Evolutionary conservation across 1,140 invertebrate species (phyloP), one percentile per base, ranked within the genome.

Genomic region (Calycopis cecrops): DNA sequence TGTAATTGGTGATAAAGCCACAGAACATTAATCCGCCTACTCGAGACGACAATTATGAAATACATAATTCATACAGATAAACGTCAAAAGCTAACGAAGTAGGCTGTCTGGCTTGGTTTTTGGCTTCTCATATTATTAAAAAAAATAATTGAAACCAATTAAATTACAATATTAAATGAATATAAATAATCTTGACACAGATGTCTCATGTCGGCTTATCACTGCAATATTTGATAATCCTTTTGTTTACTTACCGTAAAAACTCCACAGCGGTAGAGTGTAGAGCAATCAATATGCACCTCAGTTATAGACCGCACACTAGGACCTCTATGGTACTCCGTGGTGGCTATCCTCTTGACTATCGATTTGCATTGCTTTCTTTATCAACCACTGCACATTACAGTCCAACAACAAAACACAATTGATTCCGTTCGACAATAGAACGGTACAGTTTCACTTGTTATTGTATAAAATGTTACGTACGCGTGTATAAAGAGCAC

Each of bases 271-370:
- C 70, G 73, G 75, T 65, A 69, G 71, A 60, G 59, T 73, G 60
- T 71, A 64, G 67, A 72, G 69, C 71, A 81, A 84, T 84, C 79
- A 83, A 86, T 86, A 84, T 86, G 76, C 75, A 79, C 69, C 72
- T 60, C 69, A 74, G 75, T 70, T 72, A 77, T 73, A 76, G 71
- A 76, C 74, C 74, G 72, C 75, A 85, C 72, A 65, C 73, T 63
- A 76, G 71, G 67, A 80, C 73, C 69, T 73, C 71, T 79, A 59
- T 62, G 59, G 65, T 62, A 59, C 68, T 76, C 62, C 57, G 61
- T 69, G 64, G 73, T 78, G 73, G 75, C 69, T 62, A 79, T 79
- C 67, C 73, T 79, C 69, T 73, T 67, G 65, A 63, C 73, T 86
- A 86, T 86, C 68, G 83, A 86, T 86, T 84, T 77, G 75, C 76